Conservation (phyloP, 1,140 invertebrate genomes). For the Chironomus tepperi region DNA sequence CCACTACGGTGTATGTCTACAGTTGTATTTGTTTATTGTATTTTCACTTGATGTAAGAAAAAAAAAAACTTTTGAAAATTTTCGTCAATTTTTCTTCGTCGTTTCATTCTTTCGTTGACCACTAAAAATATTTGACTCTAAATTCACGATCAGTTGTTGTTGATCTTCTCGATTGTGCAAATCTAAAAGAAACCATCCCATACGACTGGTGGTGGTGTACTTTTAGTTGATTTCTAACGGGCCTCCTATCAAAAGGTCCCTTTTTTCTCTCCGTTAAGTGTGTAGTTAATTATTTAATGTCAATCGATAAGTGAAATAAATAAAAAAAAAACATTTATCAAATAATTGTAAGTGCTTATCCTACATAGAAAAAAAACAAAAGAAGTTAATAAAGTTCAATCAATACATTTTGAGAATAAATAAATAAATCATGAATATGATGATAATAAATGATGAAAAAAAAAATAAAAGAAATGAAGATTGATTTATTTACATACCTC, state of each 20-base stretch:
- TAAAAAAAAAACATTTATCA: background rate
- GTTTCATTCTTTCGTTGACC: slow-evolving; percentile 22
- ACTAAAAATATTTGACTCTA: slow-evolving; percentile 22
- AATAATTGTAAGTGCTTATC: slow-evolving; percentile 16
- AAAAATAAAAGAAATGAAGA: background rate
- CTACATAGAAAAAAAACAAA: background rate
- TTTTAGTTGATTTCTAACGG: slow-evolving; percentile 5
- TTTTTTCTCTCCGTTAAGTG: slow-evolving; percentile 17
- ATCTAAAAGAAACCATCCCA: background rate
- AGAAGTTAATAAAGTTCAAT: background rate
- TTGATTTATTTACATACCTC: no score
- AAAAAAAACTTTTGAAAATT: background rate
- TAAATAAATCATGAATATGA: background rate
- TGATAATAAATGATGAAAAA: background rate
- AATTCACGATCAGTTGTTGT: slow-evolving; percentile 21
- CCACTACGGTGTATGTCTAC: background rate
- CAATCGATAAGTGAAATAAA: slow-evolving; percentile 3
- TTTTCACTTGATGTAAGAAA: slow-evolving; percentile 22
- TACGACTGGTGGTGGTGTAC: background rate
- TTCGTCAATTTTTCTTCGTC: slow-evolving; percentile 21
- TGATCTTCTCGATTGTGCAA: slow-evolving; percentile 23
- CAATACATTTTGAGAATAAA: background rate
- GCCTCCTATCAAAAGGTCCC: background rate
- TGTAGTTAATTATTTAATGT: slow-evolving; percentile 23
- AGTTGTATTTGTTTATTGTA: slow-evolving; percentile 23